Percentiles rank a stretch among this genome's conserved stretches.
Conservation (phyloP, 2,888 invertebrate genomes). For the Heliconius ethilla region DNA sequence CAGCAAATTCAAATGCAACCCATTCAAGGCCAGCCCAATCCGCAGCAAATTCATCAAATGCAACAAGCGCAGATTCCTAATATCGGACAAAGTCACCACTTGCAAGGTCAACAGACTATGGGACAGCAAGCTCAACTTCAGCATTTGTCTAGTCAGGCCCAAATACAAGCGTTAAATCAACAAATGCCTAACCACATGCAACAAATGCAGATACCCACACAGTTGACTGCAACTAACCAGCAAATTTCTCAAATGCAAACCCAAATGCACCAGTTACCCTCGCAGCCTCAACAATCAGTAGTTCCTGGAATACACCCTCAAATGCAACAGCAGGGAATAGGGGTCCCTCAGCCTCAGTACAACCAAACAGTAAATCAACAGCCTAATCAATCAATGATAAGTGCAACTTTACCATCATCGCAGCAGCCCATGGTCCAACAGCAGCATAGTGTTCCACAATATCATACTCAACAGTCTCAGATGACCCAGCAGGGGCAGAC, state of each 20-base stretch:
- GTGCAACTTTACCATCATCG: slow-evolving; percentile 71
- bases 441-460: slow-evolving; percentile 77
- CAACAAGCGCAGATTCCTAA: slow-evolving; percentile 78
- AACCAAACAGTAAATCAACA: slow-evolving; percentile 78
- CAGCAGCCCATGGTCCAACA: slow-evolving; percentile 78
- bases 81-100: slow-evolving; percentile 74
- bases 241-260: slow-evolving; percentile 80
- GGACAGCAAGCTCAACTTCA: slow-evolving; percentile 78
- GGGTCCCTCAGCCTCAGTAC: slow-evolving; percentile 79
- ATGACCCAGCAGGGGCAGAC: slow-evolving; percentile 78
- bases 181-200: slow-evolving; percentile 82
- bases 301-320: slow-evolving; percentile 79
- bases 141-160: slow-evolving; percentile 77
- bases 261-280: slow-evolving; percentile 77
- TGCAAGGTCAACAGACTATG: slow-evolving; percentile 75
- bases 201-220: slow-evolving; percentile 77
- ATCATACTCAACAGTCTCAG: slow-evolving; percentile 76
- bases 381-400: slow-evolving; percentile 73
- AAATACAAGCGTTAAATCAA: slow-evolving; percentile 79
- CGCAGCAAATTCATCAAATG: slow-evolving; percentile 77
- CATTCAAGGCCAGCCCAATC: slow-evolving; percentile 74
- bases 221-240: slow-evolving; percentile 71
- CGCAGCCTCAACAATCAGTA: slow-evolving; percentile 78
- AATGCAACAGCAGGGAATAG: slow-evolving; percentile 76
- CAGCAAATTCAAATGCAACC: slow-evolving; percentile 80